Evolutionary conservation across 2,888 invertebrate species (phyloP), one percentile per base, ranked within the genome.

Genomic region (Zeuzera pyrina): DNA sequence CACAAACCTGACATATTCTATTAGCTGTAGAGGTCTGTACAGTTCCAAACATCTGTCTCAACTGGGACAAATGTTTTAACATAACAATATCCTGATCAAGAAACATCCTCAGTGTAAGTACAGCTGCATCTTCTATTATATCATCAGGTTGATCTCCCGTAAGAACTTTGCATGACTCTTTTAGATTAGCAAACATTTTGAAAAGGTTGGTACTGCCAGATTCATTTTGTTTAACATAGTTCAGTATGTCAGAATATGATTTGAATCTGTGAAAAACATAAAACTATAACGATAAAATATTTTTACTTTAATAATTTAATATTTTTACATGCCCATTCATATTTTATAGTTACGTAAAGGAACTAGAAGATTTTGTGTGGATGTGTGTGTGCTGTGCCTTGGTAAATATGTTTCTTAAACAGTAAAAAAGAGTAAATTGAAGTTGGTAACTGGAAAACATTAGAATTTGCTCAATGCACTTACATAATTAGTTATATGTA

Each of bases 1-100:
- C 5, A 43, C 45, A 49, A 53, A 88, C 86, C 61, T 84, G 68
- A 64, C 87, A 87, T 34, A 91, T 86, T 46, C 86, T 85, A 36
- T 84, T 77, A 13, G 86, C 85, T 1, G 72, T 78, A 3, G 83
- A 64, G 4, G 79, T 69, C 1, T 85, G 77, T 14, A 88, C 79
- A 24, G 74, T 68, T 1, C 90, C 90, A 61, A 90, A 89, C 44
- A 84, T 81, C 33, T 85, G 79, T 35, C 86, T 79, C 8, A 92
- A 57, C 31, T 86, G 69, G 2, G 83, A 70, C 2, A 85, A 58
- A 52, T 88, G 88, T 42, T 86, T 86, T 22, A 85, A 70, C 56
- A 86, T 84, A 5, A 90, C 76, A 31, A 86, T 69, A 30, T 84
- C 85, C 34, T 87, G 85, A 30, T 88, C 84, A 1, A 90, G 62